phyloP scores from a whole-genome alignment of 1,140 invertebrate genomes.

The Drosophila kurseongensis region DNA sequence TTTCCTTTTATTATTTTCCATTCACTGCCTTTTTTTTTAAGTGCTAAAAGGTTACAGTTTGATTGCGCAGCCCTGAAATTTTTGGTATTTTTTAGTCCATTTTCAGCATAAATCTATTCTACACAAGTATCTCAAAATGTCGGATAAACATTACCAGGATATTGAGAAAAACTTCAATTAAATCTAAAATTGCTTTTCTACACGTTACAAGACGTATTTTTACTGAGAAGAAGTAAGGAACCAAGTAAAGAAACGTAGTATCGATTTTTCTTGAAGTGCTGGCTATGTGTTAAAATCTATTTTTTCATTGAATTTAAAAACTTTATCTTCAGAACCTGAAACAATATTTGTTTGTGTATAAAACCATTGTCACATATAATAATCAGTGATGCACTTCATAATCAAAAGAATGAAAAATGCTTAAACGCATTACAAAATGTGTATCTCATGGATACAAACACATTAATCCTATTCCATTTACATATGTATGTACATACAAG shows the following conservation, averaged over 20 bases:
- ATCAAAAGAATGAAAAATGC: background rate
- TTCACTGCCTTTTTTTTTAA: background rate
- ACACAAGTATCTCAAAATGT: conserved; percentile 21
- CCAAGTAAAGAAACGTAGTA: background rate
- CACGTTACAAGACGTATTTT: background rate
- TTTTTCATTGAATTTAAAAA: background rate
- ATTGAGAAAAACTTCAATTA: conserved; percentile 5
- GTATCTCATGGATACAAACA: conserved; percentile 60
- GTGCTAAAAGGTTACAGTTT: background rate
- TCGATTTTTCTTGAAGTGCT: conserved; percentile 3
- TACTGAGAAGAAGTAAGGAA: conserved; percentile 14
- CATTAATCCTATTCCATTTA: conserved; percentile 6
- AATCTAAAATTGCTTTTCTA: background rate
- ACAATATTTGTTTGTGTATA: too few relatives aligned
- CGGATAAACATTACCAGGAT: conserved; percentile 39
- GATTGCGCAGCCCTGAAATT: background rate
- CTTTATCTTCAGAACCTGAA: background rate
- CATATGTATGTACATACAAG: background rate
- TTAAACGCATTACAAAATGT: conserved; percentile 48
- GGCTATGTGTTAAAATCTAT: background rate
- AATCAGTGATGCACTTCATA: background rate
- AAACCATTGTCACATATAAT: too few relatives aligned
- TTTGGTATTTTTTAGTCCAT: conserved; percentile 19
- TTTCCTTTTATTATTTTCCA: too few relatives aligned
- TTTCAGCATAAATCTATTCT: background rate